Conservation (phyloP, 2,888 invertebrate species). For the Brachynemurus nebulosus region DNA sequence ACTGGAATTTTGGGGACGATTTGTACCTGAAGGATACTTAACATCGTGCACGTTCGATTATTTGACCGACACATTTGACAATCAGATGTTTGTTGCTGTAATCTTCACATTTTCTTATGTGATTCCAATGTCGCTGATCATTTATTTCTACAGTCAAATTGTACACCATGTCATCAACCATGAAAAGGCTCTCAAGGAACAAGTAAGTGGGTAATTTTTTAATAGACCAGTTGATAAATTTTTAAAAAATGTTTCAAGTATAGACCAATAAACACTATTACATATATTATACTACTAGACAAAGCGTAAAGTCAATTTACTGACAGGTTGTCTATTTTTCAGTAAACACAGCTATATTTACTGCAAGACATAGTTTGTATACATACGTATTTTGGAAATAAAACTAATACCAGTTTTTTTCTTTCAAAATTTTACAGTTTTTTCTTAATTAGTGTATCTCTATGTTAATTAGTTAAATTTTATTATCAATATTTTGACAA, state of each 20-base stretch:
- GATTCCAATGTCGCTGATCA: slow-evolving; percentile 61
- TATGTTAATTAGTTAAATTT: too few relatives aligned
- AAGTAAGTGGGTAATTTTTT: slow-evolving; percentile 34
- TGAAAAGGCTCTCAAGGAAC: slow-evolving; percentile 65
- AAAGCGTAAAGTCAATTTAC: too few relatives aligned
- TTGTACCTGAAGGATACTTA: slow-evolving; percentile 79
- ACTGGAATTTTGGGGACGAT: slow-evolving; percentile 75
- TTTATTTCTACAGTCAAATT: slow-evolving; percentile 75
- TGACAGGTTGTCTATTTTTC: not conserved
- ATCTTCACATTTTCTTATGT: slow-evolving; percentile 68
- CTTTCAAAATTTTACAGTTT: too few relatives aligned
- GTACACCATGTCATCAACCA: slow-evolving; percentile 78
- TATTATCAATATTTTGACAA: too few relatives aligned
- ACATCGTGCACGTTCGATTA: slow-evolving; percentile 78
- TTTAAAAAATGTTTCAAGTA: not conserved
- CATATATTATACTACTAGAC: too few relatives aligned
- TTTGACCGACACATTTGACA: slow-evolving; percentile 63
- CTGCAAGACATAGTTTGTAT: too few relatives aligned
- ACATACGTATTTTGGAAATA: too few relatives aligned
- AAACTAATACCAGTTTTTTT: too few relatives aligned
- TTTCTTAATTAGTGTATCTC: not conserved
- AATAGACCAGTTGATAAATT: too few relatives aligned
- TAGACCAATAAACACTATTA: not conserved
- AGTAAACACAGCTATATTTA: not conserved
- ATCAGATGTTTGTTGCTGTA: slow-evolving; percentile 57